phyloP scores from a whole-genome alignment of 2,113 vertebrate species.

The Pavo muticus region DNA sequence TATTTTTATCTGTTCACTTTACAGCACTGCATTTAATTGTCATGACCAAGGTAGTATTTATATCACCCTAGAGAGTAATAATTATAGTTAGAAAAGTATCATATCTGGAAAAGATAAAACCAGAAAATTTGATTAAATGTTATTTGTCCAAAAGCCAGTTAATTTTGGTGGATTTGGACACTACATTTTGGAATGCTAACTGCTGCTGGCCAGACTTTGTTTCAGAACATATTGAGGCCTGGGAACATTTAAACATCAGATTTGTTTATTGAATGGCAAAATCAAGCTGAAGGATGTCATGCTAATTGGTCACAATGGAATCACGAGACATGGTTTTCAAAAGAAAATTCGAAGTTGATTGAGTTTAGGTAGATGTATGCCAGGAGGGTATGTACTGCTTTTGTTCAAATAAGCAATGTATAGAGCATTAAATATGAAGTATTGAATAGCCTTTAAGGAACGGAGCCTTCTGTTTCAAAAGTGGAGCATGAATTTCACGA shows the following conservation, averaged over 20 bases:
- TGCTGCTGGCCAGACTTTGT: neutral
- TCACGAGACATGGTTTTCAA: neutral
- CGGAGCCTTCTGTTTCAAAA: neutral
- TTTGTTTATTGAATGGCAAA: conserved; percentile 11
- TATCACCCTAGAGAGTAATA: neutral
- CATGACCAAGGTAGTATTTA: neutral
- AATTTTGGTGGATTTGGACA: neutral
- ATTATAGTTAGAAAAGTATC: neutral
- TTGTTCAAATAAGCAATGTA: neutral
- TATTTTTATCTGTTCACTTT: neutral
- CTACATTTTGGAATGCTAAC: neutral
- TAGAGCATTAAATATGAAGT: neutral
- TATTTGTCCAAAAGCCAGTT: neutral
- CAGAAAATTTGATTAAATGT: neutral
- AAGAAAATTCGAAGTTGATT: neutral
- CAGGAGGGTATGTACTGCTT: neutral
- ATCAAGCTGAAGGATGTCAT: neutral
- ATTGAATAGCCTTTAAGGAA: neutral
- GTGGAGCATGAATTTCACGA: neutral
- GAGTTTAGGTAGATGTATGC: neutral
- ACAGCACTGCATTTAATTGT: neutral
- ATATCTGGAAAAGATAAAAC: neutral
- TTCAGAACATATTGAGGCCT: neutral
- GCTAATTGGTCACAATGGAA: neutral
- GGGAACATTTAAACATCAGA: neutral